These are phyloP conservation scores for Callorhinus ursinus DNA, from an alignment of 2,113 vertebrate genomes.

Conservation along the genomic window DNA sequence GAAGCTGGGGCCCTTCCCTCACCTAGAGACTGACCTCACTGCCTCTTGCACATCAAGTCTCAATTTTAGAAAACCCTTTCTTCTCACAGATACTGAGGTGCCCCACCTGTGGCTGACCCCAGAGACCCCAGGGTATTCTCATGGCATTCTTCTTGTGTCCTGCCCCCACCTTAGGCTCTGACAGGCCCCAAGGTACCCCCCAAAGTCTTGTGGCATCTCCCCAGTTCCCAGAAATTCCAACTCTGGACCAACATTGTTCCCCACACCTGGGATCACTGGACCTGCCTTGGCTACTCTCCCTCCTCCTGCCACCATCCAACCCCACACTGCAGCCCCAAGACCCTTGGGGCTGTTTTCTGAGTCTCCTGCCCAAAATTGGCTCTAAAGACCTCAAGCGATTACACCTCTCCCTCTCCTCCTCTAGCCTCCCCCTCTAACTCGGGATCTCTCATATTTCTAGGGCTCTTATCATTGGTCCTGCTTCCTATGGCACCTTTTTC, in stretches of 20 bases:
- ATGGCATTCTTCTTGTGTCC: background rate
- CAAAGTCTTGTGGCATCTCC: background rate
- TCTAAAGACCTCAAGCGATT: background rate
- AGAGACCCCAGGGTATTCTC: background rate
- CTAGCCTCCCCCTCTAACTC: background rate
- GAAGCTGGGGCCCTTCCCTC: background rate
- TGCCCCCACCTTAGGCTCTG: background rate
- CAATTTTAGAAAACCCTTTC: background rate
- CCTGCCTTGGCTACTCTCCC: background rate
- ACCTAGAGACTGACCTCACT: background rate
- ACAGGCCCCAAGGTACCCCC: background rate
- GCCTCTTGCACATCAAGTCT: background rate
- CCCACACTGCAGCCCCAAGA: background rate
- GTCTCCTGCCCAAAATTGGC: background rate
- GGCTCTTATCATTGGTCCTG: background rate
- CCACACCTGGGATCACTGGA: fast-evolving
- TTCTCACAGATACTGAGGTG: background rate
- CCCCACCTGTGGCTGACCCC: background rate
- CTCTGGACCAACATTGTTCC: background rate
- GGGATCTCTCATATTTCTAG: background rate
- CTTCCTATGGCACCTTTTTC: background rate
- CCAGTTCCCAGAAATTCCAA: background rate
- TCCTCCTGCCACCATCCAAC: background rate
- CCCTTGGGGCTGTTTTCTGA: background rate
- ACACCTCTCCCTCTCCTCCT: background rate